Conservation (phyloP, 2,797 vertebrate genomes). For the Enteromius mattozi region DNA sequence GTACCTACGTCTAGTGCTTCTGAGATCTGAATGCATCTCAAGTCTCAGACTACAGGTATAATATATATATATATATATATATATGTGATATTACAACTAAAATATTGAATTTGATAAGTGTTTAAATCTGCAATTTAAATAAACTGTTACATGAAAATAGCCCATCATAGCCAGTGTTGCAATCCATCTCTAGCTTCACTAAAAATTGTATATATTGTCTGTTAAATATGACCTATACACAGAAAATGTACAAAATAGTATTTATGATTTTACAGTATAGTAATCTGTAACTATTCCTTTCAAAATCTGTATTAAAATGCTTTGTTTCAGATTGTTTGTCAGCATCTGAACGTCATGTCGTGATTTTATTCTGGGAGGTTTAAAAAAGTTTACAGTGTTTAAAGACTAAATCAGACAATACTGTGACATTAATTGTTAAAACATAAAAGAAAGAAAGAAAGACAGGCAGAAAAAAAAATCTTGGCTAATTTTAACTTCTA, state of each 20-base stretch:
- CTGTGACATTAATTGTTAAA: neutral
- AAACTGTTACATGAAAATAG: neutral
- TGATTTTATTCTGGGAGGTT: neutral
- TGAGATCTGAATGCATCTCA: neutral
- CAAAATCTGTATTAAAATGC: neutral
- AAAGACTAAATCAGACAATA: slow-evolving; percentile 7
- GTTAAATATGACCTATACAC: neutral
- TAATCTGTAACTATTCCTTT: neutral
- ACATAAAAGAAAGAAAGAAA: neutral
- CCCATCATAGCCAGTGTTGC: neutral
- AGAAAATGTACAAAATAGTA: neutral
- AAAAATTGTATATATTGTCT: neutral
- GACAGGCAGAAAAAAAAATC: neutral
- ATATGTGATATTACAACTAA: neutral
- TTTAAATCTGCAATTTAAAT: neutral
- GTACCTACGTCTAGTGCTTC: neutral
- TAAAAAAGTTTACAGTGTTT: neutral
- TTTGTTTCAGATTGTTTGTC: neutral
- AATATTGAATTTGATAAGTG: neutral
- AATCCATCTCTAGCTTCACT: neutral
- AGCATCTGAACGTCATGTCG: neutral
- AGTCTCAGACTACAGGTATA: neutral
- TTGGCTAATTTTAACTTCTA: neutral
- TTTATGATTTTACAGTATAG: neutral
- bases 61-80: neutral